Conservation (phyloP, 2,888 invertebrate species). For the Campopleginae sp. region DNA sequence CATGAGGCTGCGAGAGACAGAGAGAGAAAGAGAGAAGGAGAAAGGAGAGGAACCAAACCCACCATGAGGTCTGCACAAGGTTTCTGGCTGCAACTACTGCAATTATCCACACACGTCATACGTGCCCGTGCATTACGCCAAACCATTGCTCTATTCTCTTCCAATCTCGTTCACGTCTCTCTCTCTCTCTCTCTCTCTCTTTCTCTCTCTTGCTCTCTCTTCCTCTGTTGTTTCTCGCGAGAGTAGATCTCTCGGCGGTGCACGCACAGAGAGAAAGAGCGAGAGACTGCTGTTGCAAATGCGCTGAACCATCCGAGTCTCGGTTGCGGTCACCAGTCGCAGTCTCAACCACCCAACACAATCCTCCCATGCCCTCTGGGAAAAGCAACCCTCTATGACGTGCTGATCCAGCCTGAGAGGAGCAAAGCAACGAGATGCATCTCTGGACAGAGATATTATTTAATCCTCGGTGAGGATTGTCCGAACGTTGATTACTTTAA, state of each 20-base stretch:
- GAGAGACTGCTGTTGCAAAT: slow-evolving; percentile 51
- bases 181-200: slow-evolving; percentile 44
- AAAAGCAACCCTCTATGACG: slow-evolving; percentile 47
- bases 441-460: slow-evolving; percentile 70
- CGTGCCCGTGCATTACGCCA: slow-evolving; percentile 77
- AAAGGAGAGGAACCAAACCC: slow-evolving; percentile 48
- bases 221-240: slow-evolving; percentile 28
- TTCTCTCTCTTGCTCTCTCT: slow-evolving; percentile 38
- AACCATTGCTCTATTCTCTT: slow-evolving; percentile 57
- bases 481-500: not conserved
- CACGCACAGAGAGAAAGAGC: slow-evolving; percentile 15
- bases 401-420: slow-evolving; percentile 53
- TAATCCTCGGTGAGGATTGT: slow-evolving; percentile 37
- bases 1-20: slow-evolving; percentile 40
- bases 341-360: slow-evolving; percentile 59
- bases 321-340: slow-evolving; percentile 55
- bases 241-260: slow-evolving; percentile 29
- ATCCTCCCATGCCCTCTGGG: slow-evolving; percentile 66
- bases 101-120: slow-evolving; percentile 83
- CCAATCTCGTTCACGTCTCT: slow-evolving; percentile 53
- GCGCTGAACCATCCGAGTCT: slow-evolving; percentile 52
- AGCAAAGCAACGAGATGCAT: slow-evolving; percentile 57
- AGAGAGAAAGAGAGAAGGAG: slow-evolving; percentile 60
- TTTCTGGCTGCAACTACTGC: slow-evolving; percentile 80
- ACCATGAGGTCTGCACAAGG: slow-evolving; percentile 73